Base-by-base conservation (phyloP, 2,888 invertebrate species). In the Cepaea hortensis region DNA sequence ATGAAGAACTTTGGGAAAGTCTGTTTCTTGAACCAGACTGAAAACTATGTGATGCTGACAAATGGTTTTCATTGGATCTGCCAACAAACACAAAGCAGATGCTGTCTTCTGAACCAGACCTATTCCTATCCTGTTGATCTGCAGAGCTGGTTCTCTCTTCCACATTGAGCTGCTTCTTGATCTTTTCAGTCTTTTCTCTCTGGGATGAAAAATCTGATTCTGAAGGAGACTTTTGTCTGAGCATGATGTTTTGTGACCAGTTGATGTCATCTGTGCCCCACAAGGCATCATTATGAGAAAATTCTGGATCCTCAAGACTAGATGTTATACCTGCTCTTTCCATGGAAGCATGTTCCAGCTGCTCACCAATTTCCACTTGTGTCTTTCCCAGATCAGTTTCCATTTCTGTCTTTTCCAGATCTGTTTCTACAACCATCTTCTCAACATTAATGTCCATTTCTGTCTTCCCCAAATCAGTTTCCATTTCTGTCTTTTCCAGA, bases 51-150 rank as follows among this genome's bases (percentile, higher is more conserved):
- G 23, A 80, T 76, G 46, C 35, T 5, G 77, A 75, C 55, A 18
- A 13, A 3, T 62, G 46, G 3, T 70, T 61, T 18, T 70, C 79
- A 48, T n/a, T 62, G 7, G 75, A 15, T 76, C 55, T 86, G 65
- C 89, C 90, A 87, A 91, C 89, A 89, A 92, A 92, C 15, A 92
- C 91, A 89, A 92, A 91, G 68, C 91, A 91, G 72, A 92, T 92
- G 86, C 91, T 92, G 86, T 92, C 92, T 89, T 89, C 89, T 5
- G 88, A 88, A 50, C 48, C 72, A 35, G 55, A 55, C 23, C 79
- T 73, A 13, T 68, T 65, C 73, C 72, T 35, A n/a, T 68, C 55
- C 18, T 86, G 15, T 11, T 84, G 85, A 7, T 79, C 70, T 23
- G 23, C 85, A 48, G 84, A 85, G 18, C 3, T 68, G 23, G 77